phyloP scores from a whole-genome alignment of 2,797 vertebrate genomes.

The Varecia variegata region DNA sequence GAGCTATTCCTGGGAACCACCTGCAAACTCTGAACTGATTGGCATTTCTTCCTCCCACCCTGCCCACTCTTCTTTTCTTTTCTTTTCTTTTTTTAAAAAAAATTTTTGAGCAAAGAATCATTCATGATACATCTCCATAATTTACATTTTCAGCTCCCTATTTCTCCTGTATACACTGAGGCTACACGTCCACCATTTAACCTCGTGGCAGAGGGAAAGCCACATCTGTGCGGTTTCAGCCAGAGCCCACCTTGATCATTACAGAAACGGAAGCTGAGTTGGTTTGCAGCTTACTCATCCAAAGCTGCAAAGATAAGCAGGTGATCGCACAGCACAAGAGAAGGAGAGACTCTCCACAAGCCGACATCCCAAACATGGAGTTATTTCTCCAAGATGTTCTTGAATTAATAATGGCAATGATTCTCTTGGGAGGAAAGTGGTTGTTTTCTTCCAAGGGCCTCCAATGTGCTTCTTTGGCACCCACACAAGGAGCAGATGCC shows the following conservation, averaged over 20 bases:
- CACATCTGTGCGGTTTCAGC: neutral
- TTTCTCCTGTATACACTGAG: neutral
- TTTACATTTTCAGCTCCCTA: too few relatives aligned
- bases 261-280: neutral
- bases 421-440: neutral
- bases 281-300: neutral
- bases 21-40: neutral
- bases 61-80: neutral
- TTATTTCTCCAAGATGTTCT: neutral
- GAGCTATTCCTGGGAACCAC: neutral
- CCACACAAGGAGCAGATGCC: accelerated
- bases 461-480: neutral
- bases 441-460: neutral
- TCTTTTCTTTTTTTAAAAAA: neutral
- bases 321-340: accelerated
- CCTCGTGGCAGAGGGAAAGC: neutral
- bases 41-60: neutral
- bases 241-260: neutral
- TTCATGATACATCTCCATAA: neutral
- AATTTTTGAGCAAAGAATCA: neutral
- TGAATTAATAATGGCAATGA: constrained; percentile 17
- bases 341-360: neutral
- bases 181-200: too few relatives aligned
- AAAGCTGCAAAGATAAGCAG: neutral
- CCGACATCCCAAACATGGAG: neutral